A percentile compares a stretch with the other conserved stretches of the same genome.
These are phyloP conservation scores for Nemapogon koenigi DNA, from an alignment of 2,888 invertebrate species.

Conservation along the genomic window DNA sequence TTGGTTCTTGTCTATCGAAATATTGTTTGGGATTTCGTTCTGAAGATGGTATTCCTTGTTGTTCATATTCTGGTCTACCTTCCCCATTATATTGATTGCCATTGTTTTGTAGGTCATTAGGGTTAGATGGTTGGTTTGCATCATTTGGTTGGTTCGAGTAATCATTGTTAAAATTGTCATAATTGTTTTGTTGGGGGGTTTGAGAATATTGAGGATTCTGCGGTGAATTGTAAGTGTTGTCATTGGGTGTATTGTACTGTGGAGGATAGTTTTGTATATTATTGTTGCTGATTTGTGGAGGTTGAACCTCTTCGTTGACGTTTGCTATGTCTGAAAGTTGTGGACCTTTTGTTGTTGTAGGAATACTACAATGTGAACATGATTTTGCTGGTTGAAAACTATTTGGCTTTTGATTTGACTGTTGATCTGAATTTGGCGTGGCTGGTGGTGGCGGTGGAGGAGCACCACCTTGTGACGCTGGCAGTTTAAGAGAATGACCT, in stretches of 20 bases:
- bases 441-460: slow-evolving; percentile 21
- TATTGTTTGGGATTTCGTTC: slow-evolving; percentile 27
- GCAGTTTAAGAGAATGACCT: slow-evolving; percentile 35
- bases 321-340: slow-evolving; percentile 14
- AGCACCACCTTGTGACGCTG: slow-evolving; percentile 17
- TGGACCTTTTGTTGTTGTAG: slow-evolving; percentile 47
- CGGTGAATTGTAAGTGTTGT: neutral
- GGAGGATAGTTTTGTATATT: slow-evolving; percentile 2
- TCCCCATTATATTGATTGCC: neutral
- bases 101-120: slow-evolving; percentile 7
- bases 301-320: slow-evolving; percentile 18
- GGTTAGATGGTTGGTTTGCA: slow-evolving; percentile 1
- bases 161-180: neutral
- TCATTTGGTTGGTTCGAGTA: slow-evolving; percentile 2
- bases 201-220: slow-evolving; percentile 4
- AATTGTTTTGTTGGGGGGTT: slow-evolving; percentile 8
- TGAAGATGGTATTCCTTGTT: slow-evolving; percentile 9
- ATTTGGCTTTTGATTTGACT: slow-evolving; percentile 37
- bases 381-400: slow-evolving; percentile 50
- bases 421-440: slow-evolving; percentile 22
- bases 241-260: too few relatives aligned
- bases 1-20: slow-evolving; percentile 9
- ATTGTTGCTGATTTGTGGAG: slow-evolving; percentile 5
- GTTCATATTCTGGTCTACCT: slow-evolving; percentile 1
- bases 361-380: slow-evolving; percentile 67